Evolutionary conservation across 1,140 invertebrate genomes (phyloP), one percentile per base, ranked within the genome.

Genomic region (Artemia franciscana): DNA sequence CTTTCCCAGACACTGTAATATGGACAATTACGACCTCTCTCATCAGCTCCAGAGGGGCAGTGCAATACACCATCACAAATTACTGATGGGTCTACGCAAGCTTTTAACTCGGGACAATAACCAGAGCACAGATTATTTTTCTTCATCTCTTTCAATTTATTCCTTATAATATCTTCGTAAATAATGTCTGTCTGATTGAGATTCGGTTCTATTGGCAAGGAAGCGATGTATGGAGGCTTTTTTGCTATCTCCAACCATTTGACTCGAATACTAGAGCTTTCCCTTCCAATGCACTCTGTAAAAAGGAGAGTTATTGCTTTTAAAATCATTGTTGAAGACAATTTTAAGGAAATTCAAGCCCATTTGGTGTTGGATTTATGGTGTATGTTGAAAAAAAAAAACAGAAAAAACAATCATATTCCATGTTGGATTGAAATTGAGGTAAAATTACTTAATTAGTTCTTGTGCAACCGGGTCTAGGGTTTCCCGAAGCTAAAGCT

Each of bases 31-130:
- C 68, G 68, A 18, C 87, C 76, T 2, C 86, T 80, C 72, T 92
- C 89, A 73, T 92, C 89, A 68, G 86, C 83, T 0, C 86, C 87
- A 2, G 84, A 87, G 0, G 89, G 89, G 70, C 89, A 91, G 68
- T 92, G 86, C 26, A 79, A 77, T 12, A 81, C 73, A 0, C 87
- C 88, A 68, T 92, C 87, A 70, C 89, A 92, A 86, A 87, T 91
- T 5, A 92, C 77, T n/a, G 82, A 82, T 0, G 82, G 77, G 67
- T 87, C 86, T 67, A 92, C 89, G 72, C 89, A 92, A 3, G 87
- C 88, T 68, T 87, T 83, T 63, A 92, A 69, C 62, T 90, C 88
- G 0, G 86, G 83, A 71, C 89, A 92, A 24, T 82, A 80, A 68
- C 85, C 82, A 63, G 80, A 77, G 68, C 88, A 91, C 65, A 87